A percentile compares a stretch with the other conserved stretches of the same genome.
Evolutionary conservation across 2,797 vertebrate species (phyloP).

Genomic region (Oreochromis grahami): DNA sequence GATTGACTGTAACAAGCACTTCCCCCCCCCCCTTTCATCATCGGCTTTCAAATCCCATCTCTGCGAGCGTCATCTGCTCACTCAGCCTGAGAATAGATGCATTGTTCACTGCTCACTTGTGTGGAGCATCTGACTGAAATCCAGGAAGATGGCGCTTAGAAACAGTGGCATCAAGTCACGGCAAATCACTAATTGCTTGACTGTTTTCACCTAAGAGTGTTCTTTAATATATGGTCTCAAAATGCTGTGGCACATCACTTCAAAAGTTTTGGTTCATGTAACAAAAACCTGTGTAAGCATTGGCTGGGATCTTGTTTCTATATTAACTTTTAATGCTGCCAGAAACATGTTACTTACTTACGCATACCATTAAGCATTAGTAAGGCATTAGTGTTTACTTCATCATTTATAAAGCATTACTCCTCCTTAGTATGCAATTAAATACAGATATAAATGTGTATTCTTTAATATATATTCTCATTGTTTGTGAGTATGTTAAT

Average conservation of each 20-base stretch:
- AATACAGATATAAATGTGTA: not conserved
- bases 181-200: not conserved
- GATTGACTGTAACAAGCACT: slow-evolving; percentile 51
- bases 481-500: not conserved
- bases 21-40: slow-evolving; percentile 45
- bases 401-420: not conserved
- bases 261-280: not conserved
- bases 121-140: slow-evolving; percentile 28
- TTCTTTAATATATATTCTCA: not conserved
- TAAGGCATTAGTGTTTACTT: not conserved
- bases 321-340: not conserved
- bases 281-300: not conserved
- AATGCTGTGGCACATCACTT: not conserved
- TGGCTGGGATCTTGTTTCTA: not conserved
- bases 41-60: slow-evolving; percentile 26
- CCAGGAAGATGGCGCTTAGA: not conserved
- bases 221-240: not conserved
- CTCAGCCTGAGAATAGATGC: slow-evolving; percentile 58
- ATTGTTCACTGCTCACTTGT: slow-evolving; percentile 39
- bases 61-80: slow-evolving; percentile 19
- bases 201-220: not conserved
- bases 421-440: not conserved
- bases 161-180: slow-evolving; percentile 5
- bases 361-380: not conserved
- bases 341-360: not conserved